Base-by-base conservation (phyloP, 2,797 vertebrate genomes). In the Taenioides sp. region DNA sequence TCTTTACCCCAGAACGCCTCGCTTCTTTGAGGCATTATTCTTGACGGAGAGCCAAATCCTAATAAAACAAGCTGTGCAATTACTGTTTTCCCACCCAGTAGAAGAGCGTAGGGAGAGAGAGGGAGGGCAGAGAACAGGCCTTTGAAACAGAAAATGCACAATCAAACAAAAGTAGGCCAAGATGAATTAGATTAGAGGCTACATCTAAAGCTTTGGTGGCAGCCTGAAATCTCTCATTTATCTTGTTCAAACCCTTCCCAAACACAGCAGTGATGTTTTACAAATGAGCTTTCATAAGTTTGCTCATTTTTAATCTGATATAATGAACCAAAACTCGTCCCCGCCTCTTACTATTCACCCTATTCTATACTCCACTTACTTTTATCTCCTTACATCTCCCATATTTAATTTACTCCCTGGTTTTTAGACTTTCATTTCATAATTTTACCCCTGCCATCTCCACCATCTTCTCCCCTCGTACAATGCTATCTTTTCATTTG, bases 151-250 rank as follows among this genome's bases (percentile, higher is more conserved):
- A 84, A 90, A 90, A 88, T 81, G 84, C 86, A 86, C 84, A 84
- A 86, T 88, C 81, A 88, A 88, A 89, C 86, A 84, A 90, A 93
- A 91, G 88, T 92, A 91, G 91, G 91, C 84, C 91, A 86, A 86
- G 84, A 84, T 88, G 84, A 89, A 93, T 92, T 86, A 89, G 90
- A 93, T 91, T 87, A 92, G 88, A 84, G 80, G 76, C 74, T 83
- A 87, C 81, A 84, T 84, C 84, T 86, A 90, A 65, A 90, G 88
- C 79, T 67, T 67, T 28, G n/a, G 84, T 83, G 27, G 88, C 89
- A 86, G 90, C 85, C 87, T 84, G 85, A 85, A 87, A 89, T 86
- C 87, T 84, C 85, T 88, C 90, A 90, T 92, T 90, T 84, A 92
- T 93, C 90, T 91, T 86, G 84, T 81, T 77, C 79, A 87, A 84